Percentiles rank a stretch among this genome's conserved stretches.
Evolutionary conservation across 2,797 vertebrate species (phyloP).

Genomic region (Pangasius mekongensis): DNA sequence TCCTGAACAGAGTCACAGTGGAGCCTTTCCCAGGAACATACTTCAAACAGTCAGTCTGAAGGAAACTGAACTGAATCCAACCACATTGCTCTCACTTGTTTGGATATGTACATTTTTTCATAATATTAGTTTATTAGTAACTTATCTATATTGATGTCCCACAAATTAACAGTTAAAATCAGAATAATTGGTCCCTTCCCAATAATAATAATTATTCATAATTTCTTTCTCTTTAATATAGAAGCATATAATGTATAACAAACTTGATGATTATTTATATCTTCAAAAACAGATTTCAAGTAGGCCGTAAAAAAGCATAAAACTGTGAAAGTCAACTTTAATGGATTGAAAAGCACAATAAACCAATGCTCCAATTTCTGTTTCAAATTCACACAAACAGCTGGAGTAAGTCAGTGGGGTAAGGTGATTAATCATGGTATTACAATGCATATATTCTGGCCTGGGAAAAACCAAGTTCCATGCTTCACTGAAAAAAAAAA

Average conservation of each 20-base stretch:
- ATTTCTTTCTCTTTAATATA: background rate
- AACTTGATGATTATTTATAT: background rate
- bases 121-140: background rate
- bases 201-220: too few relatives aligned
- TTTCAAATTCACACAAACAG: slow-evolving; percentile 31
- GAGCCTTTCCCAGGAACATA: background rate
- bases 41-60: background rate
- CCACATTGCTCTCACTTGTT: background rate
- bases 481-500: slow-evolving; percentile 37
- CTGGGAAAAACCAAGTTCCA: slow-evolving; percentile 28
- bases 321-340: slow-evolving; percentile 52
- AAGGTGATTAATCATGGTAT: slow-evolving; percentile 42
- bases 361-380: slow-evolving; percentile 31
- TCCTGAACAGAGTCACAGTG: background rate
- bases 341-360: slow-evolving; percentile 53
- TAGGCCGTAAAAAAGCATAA: background rate
- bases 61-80: background rate
- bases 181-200: background rate
- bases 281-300: background rate
- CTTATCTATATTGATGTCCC: background rate
- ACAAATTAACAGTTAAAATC: background rate
- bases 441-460: slow-evolving; percentile 34
- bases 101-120: background rate
- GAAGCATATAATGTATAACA: background rate
- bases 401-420: slow-evolving; percentile 31